Conservation (phyloP, 2,113 vertebrate species). For the Microcebus tavaratra region DNA sequence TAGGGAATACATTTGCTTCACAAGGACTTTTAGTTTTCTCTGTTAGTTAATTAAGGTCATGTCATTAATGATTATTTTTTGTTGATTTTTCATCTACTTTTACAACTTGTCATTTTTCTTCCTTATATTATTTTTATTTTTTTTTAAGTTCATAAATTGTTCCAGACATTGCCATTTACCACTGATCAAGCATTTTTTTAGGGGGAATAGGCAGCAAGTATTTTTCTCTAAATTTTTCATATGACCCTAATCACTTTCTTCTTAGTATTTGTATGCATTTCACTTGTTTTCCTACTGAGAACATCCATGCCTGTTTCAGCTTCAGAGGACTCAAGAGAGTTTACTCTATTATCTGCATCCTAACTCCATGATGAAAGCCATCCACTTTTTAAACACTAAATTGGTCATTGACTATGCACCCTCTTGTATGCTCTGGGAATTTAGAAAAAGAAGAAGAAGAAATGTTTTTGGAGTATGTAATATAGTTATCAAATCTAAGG, state of each 20-base stretch:
- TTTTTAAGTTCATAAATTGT: neutral
- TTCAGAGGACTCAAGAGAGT: neutral
- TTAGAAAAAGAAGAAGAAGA: neutral
- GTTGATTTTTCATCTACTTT: neutral
- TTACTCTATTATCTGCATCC: neutral
- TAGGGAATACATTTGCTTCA: neutral
- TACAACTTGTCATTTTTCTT: neutral
- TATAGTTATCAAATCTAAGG: neutral
- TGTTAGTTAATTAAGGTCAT: neutral
- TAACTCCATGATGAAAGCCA: neutral
- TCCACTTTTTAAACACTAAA: neutral
- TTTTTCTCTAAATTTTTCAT: neutral
- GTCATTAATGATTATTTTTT: neutral
- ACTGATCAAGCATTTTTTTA: neutral
- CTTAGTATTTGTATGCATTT: neutral
- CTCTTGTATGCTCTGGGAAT: neutral
- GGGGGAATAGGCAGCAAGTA: rapidly evolving
- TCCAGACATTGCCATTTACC: neutral
- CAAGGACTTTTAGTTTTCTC: neutral
- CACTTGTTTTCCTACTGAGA: neutral
- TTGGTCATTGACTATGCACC: neutral
- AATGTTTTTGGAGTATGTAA: neutral
- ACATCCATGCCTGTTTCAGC: neutral
- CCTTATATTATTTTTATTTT: neutral
- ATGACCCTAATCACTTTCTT: neutral